These are phyloP conservation scores for Paradisaea rubra DNA, from an alignment of 2,113 vertebrate species.

Conservation along the genomic window DNA sequence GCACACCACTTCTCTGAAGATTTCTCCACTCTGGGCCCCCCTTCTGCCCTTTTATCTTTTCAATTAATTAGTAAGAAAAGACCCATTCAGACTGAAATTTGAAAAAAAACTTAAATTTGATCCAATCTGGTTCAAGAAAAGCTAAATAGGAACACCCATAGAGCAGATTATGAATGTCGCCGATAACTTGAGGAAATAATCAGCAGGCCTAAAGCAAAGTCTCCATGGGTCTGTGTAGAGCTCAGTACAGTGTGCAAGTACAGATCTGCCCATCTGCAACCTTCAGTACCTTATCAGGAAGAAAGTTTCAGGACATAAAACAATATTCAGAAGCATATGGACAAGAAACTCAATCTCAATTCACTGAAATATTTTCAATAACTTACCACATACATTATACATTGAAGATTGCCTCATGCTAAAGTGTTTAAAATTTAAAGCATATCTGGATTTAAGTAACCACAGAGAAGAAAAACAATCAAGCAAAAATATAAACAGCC, in stretches of 20 bases:
- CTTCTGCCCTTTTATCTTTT: not conserved
- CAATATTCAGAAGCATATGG: not conserved
- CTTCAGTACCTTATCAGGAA: not conserved
- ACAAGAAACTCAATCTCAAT: not conserved
- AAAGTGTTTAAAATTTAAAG: not conserved
- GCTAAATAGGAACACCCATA: not conserved
- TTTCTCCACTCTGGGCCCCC: not conserved
- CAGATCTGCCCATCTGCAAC: not conserved
- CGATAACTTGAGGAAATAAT: not conserved
- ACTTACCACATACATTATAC: not conserved
- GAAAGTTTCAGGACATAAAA: not conserved
- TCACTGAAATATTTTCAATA: not conserved
- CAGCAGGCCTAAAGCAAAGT: not conserved
- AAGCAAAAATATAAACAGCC: not conserved
- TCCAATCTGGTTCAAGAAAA: not conserved
- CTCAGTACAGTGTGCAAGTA: not conserved
- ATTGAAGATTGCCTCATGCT: not conserved
- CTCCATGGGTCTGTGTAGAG: not conserved
- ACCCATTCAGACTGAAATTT: not conserved
- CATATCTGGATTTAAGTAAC: not conserved
- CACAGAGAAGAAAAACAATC: not conserved
- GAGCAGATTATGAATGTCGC: fast-evolving
- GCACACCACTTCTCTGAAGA: not conserved
- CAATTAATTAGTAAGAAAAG: not conserved
- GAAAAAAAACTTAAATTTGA: not conserved